These are phyloP conservation scores for Zaprionus tsacasi DNA, from an alignment of 1,140 invertebrate species.

Conservation along the genomic window DNA sequence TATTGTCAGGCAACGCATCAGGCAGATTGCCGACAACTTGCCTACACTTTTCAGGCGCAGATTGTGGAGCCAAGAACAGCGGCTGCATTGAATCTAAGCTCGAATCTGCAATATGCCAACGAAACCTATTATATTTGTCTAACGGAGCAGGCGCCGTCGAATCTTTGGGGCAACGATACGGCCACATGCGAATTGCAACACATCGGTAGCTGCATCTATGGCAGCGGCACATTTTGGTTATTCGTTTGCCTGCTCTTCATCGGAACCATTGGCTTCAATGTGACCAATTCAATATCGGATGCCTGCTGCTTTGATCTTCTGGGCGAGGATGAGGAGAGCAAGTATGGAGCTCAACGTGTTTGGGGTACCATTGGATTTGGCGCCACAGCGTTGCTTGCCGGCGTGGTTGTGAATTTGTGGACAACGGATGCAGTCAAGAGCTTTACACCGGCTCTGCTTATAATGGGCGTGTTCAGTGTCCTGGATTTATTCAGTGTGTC, in stretches of 20 bases:
- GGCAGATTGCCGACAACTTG: slow-evolving; percentile 41
- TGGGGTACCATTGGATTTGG: slow-evolving; percentile 92
- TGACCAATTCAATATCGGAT: slow-evolving; percentile 91
- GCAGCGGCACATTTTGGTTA: slow-evolving; percentile 88
- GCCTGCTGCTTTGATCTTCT: slow-evolving; percentile 92
- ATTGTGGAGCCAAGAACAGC: slow-evolving; percentile 34
- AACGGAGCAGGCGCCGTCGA: not conserved
- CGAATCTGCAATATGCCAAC: slow-evolving; percentile 54
- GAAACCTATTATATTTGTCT: slow-evolving; percentile 54
- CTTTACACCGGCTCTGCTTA: slow-evolving; percentile 89
- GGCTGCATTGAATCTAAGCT: slow-evolving; percentile 25
- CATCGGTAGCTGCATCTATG: slow-evolving; percentile 84
- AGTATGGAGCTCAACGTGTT: slow-evolving; percentile 90
- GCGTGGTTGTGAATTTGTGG: slow-evolving; percentile 87
- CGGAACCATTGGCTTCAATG: slow-evolving; percentile 91
- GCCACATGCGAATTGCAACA: slow-evolving; percentile 33
- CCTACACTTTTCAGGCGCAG: slow-evolving; percentile 9
- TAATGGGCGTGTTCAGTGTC: slow-evolving; percentile 87
- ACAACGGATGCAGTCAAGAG: slow-evolving; percentile 85
- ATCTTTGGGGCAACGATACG: slow-evolving; percentile 28
- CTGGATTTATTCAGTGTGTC: slow-evolving; percentile 88
- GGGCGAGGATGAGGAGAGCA: slow-evolving; percentile 87
- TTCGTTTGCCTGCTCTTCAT: slow-evolving; percentile 89
- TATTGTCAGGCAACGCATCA: slow-evolving; percentile 45
- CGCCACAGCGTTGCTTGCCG: slow-evolving; percentile 88